phyloP scores from a whole-genome alignment of 2,113 vertebrate species.

The Muntiacus reevesi region DNA sequence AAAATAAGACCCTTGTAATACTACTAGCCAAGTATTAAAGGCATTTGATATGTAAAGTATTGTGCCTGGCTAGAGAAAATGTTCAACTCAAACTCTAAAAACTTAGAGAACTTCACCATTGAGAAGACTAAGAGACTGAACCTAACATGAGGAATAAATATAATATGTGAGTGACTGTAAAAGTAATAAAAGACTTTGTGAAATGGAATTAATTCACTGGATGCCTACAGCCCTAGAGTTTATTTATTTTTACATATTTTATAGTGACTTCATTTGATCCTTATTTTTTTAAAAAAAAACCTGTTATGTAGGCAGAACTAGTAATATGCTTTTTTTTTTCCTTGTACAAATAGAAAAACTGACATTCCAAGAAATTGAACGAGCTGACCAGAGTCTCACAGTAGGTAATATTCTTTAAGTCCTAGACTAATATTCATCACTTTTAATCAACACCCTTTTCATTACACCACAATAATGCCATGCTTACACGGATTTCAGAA shows the following conservation, averaged over 20 bases:
- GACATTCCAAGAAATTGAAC: not conserved
- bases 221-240: not conserved
- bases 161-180: not conserved
- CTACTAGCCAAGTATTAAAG: not conserved
- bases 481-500: not conserved
- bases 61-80: not conserved
- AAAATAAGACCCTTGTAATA: not conserved
- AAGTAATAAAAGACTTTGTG: not conserved
- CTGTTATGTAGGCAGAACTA: not conserved
- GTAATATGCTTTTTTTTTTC: not conserved
- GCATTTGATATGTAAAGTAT: not conserved
- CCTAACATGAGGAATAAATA: not conserved
- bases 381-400: not conserved
- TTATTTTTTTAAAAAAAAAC: not conserved
- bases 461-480: not conserved
- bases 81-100: not conserved
- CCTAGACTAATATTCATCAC: not conserved
- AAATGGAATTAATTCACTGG: not conserved
- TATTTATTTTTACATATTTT: not conserved
- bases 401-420: not conserved
- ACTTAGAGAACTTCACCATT: not conserved
- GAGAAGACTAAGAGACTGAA: not conserved
- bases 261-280: not conserved
- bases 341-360: not conserved
- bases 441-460: not conserved